These are phyloP conservation scores for Mormyrops attenuatus DNA, from an alignment of 2,797 vertebrate genomes.

Conservation along the genomic window DNA sequence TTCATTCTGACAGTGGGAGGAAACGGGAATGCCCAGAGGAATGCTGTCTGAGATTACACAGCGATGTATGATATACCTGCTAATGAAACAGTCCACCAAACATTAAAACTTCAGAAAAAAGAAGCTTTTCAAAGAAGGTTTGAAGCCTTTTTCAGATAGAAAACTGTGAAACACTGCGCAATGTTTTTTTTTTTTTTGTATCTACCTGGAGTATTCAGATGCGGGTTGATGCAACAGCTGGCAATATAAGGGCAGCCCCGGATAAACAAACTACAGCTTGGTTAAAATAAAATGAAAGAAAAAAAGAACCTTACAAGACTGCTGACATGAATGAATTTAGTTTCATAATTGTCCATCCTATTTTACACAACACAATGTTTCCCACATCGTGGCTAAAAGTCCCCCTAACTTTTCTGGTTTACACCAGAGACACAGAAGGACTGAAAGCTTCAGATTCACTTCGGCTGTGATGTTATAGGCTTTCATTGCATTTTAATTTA, in stretches of 20 bases:
- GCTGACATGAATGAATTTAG: not conserved
- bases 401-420: not conserved
- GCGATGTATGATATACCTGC: not conserved
- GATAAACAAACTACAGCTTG: not conserved
- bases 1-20: not conserved
- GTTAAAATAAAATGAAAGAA: not conserved
- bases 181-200: not conserved
- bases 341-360: not conserved
- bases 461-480: not conserved
- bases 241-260: not conserved
- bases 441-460: not conserved
- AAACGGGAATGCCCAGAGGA: not conserved
- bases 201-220: not conserved
- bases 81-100: not conserved
- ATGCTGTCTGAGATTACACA: not conserved
- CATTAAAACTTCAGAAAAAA: not conserved
- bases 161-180: not conserved
- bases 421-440: not conserved
- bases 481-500: not conserved
- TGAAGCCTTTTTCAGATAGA: not conserved
- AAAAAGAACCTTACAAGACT: not conserved
- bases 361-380: not conserved
- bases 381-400: not conserved
- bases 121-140: not conserved
- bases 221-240: not conserved